Percentiles rank a stretch among this genome's conserved stretches.
phyloP scores from a whole-genome alignment of 1,140 invertebrate species.

The Drosophila subobscura region DNA sequence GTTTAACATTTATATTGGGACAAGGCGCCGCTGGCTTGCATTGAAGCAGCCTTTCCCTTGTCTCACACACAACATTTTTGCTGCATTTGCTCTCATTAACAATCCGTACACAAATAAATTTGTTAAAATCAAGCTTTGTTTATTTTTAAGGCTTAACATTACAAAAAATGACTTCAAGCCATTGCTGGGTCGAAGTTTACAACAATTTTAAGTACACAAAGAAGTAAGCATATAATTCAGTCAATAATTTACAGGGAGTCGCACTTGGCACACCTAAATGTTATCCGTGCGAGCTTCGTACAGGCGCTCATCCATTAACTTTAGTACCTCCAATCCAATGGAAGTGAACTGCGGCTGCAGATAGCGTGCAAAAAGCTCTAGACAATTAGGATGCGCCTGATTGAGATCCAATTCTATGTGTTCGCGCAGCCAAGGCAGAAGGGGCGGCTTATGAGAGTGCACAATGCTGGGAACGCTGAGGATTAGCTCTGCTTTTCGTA shows the following conservation, averaged over 20 bases:
- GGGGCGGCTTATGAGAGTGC: constrained; percentile 95
- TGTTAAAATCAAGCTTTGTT: constrained; percentile 35
- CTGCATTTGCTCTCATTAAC: constrained; percentile 80
- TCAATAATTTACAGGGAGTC: too few relatives aligned
- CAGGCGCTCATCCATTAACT: constrained; percentile 88
- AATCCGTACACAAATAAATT: constrained; percentile 67
- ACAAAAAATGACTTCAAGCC: background rate
- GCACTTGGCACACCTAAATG: too few relatives aligned
- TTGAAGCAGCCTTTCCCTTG: constrained; percentile 1
- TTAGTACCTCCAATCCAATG: constrained; percentile 92
- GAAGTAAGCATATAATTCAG: background rate
- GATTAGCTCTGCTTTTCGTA: constrained; percentile 86
- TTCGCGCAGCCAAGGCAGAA: constrained; percentile 84
- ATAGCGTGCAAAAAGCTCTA: constrained; percentile 96
- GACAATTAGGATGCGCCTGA: constrained; percentile 87
- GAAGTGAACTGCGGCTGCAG: constrained; percentile 93
- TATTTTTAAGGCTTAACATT: background rate
- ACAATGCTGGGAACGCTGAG: constrained; percentile 94
- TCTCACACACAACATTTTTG: constrained; percentile 48
- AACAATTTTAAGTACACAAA: too few relatives aligned
- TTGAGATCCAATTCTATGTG: constrained; percentile 84
- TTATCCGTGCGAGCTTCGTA: constrained; percentile 67
- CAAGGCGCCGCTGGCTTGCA: background rate
- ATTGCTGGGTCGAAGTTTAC: too few relatives aligned
- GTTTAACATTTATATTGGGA: constrained; percentile 69